Conservation (phyloP, 2,797 vertebrate species). For the Cyclopterus lumpus region DNA sequence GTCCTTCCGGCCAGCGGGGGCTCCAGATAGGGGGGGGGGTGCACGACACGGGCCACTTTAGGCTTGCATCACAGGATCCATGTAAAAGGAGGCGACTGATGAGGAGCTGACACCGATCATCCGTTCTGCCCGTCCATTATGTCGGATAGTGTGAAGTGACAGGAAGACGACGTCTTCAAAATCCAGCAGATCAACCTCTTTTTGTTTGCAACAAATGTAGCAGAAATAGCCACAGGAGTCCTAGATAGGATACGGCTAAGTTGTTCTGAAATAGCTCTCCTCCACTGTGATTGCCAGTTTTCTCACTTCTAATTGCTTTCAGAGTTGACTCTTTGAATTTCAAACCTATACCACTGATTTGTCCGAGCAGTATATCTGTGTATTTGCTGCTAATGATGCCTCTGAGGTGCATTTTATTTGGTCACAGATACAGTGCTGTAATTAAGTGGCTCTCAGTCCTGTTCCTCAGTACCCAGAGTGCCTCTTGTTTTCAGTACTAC, state of each 20-base stretch:
- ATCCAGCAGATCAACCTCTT: conserved; percentile 72
- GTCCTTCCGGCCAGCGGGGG: conserved; percentile 79
- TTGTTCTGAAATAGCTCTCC: conserved; percentile 69
- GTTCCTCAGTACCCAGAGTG: conserved; percentile 62
- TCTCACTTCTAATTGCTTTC: conserved; percentile 55
- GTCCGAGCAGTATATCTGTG: conserved; percentile 37
- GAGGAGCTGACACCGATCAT: conserved; percentile 81
- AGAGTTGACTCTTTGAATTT: conserved; percentile 53
- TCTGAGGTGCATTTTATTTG: conserved; percentile 69
- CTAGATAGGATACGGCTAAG: conserved; percentile 60
- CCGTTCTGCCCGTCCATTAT: conserved; percentile 80
- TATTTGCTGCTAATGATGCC: conserved; percentile 64
- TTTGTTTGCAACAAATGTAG: conserved; percentile 86
- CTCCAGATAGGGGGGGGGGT: conserved; percentile 26
- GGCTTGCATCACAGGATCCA: conserved; percentile 68
- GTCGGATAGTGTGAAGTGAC: conserved; percentile 79
- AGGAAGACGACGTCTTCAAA: conserved; percentile 72
- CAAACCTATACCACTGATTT: conserved; percentile 43
- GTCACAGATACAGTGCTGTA: conserved; percentile 63
- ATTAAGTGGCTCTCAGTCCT: conserved; percentile 70
- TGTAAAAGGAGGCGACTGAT: conserved; percentile 74
- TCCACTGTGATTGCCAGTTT: conserved; percentile 58
- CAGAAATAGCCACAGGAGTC: conserved; percentile 83
- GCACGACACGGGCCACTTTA: conserved; percentile 67
- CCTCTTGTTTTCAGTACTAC: conserved; percentile 65